Evolutionary conservation across 2,797 vertebrate species (phyloP), one percentile per base, ranked within the genome.

Genomic region (Pogonophryne albipinna): DNA sequence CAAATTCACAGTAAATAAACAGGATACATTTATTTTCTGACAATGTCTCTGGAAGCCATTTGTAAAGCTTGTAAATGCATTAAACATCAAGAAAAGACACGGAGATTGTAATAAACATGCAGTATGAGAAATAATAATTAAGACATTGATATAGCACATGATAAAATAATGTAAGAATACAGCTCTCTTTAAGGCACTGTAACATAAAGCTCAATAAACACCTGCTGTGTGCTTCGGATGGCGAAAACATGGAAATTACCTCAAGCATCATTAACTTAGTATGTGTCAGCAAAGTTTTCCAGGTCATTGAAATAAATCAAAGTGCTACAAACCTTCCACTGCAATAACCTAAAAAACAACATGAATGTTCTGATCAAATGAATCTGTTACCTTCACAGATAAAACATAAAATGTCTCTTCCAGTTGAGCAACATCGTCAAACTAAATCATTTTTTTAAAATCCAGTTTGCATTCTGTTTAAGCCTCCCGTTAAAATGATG

Each of bases 241-340:
- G 51, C 31, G 85, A 70, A 58, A 31, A 19, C 11, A 31, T 53
- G 23, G 38, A 80, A 78, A 69, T 59, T 47, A 62, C 82, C 19
- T 17, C 72, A 66, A 81, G 79, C 46, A 65, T 82, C 50, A 51
- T 86, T 84, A 42, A 75, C 60, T 85, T 66, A 68, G 58, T 42
- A 62, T 74, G 69, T 81, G 76, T 78, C 52, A 76, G 87, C 63
- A 71, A 90, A 84, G 53, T 64, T 76, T 9, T 87, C 83, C 81
- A 88, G 77, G 62, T 76, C 66, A 77, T 77, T 65, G 65, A 87
- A 86, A 66, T 44, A 46, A 84, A 71, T 88, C 66, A 89, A 92
- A 93, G 92, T 93, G 92, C 92, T 87, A 79, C 74, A 79, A 90
- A 85, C 49, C n/a, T 84, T 85, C 87, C 69, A 85, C 65, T 80